Evolutionary conservation across 1,140 invertebrate genomes (phyloP).

Genomic region (Drosophila quadrilineata): DNA sequence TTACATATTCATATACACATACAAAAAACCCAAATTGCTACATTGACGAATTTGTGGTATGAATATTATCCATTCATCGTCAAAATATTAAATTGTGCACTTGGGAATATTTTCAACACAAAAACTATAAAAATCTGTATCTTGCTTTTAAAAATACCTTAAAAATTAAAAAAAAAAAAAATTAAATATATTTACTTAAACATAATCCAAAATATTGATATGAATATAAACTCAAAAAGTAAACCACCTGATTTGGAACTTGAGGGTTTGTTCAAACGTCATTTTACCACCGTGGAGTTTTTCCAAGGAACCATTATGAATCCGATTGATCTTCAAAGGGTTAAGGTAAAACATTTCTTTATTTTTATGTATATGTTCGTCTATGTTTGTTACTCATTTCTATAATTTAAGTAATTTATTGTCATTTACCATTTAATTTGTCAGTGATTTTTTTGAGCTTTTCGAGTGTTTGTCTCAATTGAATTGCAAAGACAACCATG

Average conservation of each 20-base stretch:
- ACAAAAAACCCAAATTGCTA: constrained; percentile 38
- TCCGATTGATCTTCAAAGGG: constrained; percentile 98
- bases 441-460: too few species aligned
- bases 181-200: constrained; percentile 22
- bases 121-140: constrained; percentile 71
- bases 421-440: constrained; percentile 45
- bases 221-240: constrained; percentile 82
- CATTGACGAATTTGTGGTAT: constrained; percentile 51
- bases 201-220: constrained; percentile 27
- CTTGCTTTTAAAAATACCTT: constrained; percentile 57
- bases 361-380: constrained; percentile 72
- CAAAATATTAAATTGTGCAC: constrained; percentile 57
- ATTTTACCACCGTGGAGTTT: constrained; percentile 99
- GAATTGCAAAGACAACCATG: constrained; percentile 31
- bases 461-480: constrained; percentile 37
- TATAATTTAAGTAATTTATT: constrained; percentile 42
- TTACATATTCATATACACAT: constrained; percentile 45
- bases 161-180: constrained; percentile 24
- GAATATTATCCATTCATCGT: constrained; percentile 48
- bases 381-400: constrained; percentile 57
- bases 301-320: constrained; percentile 99
- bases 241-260: constrained; percentile 98
- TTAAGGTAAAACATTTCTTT: constrained; percentile 91
- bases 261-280: constrained; percentile 99
- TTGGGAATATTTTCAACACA: constrained; percentile 56